Evolutionary conservation across 2,113 vertebrate species (phyloP), one percentile per base, ranked within the genome.

Genomic region (Festucalex cinctus): DNA sequence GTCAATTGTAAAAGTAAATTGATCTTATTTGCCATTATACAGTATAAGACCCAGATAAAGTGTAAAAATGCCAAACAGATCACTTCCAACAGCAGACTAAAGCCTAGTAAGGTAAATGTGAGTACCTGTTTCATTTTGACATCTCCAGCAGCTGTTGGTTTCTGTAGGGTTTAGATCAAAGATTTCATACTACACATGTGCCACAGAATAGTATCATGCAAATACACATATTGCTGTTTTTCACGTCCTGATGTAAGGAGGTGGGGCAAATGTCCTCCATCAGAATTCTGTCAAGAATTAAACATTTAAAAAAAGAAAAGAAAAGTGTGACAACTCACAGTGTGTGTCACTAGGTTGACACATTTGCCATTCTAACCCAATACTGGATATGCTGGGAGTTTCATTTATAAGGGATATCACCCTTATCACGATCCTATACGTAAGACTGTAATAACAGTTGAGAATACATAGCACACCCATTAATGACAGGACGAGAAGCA

Each of bases 111-210:
- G 76, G 67, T 61, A 70, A 78, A 57, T 67, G 62, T 61, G 73
- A 88, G 85, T 92, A 93, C 92, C 91, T 86, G 92, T 89, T 92
- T 93, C 91, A 89, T 90, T 93, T 68, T 93, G 91, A 92, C 92
- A 93, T 89, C 91, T 91, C 91, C 92, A 92, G 92, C 91, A 93
- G 80, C 88, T 91, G 88, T 91, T 93, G 87, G 88, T 85, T 73
- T 93, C 92, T 93, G 90, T 66, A 87, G 86, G 83, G 86, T 86
- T 89, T 79, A 84, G 81, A 89, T 80, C 70, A 86, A 86, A 87
- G 73, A 89, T 85, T 88, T 86, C 43, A 87, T 44, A 71, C 66
- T 37, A 72, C 49, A 84, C 69, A 80, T 71, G 19, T 68, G 68
- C 41, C 65, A 88, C 75, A 83, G 3, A 80, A 24, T 2, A 41